Evolutionary conservation across 2,888 invertebrate genomes (phyloP).

Genomic region (Glomeris marginata): DNA sequence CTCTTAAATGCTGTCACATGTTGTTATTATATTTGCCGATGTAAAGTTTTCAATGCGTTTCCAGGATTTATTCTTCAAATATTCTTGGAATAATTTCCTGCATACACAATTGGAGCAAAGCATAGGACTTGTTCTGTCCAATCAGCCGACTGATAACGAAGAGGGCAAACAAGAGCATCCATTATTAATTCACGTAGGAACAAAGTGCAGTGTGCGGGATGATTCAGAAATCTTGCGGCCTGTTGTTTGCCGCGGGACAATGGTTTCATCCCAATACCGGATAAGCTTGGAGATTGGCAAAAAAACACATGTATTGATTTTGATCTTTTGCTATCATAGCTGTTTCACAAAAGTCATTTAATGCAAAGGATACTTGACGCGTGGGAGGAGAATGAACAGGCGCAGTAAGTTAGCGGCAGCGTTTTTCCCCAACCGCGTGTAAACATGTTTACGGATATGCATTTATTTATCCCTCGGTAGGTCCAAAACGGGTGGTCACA

Average conservation of each 20-base stretch:
- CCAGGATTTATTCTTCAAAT: constrained; percentile 75
- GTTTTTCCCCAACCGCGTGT: too few relatives aligned
- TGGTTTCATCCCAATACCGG: too few relatives aligned
- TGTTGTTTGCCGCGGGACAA: too few relatives aligned
- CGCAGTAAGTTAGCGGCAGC: constrained; percentile 49
- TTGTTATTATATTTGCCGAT: too few relatives aligned
- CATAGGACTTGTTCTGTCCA: constrained; percentile 50
- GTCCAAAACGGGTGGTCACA: constrained; percentile 23
- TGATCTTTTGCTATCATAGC: constrained; percentile 36
- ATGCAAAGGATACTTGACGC: constrained; percentile 62
- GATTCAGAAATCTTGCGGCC: not conserved
- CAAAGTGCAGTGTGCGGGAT: not conserved
- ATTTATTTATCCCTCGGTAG: too few relatives aligned
- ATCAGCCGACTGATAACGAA: constrained; percentile 18
- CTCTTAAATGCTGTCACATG: too few relatives aligned
- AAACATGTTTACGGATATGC: too few relatives aligned
- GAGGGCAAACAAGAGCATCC: constrained; percentile 26
- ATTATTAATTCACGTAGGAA: constrained; percentile 26
- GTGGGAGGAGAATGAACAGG: constrained; percentile 61
- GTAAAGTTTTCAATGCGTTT: constrained; percentile 26
- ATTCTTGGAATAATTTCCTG: constrained; percentile 88
- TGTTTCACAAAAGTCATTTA: constrained; percentile 62
- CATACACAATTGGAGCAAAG: constrained; percentile 77
- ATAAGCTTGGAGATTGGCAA: not conserved
- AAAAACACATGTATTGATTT: constrained; percentile 9